These are phyloP conservation scores for Elgonia sp. DNA, from an alignment of 2,888 invertebrate species.

Conservation along the genomic window DNA sequence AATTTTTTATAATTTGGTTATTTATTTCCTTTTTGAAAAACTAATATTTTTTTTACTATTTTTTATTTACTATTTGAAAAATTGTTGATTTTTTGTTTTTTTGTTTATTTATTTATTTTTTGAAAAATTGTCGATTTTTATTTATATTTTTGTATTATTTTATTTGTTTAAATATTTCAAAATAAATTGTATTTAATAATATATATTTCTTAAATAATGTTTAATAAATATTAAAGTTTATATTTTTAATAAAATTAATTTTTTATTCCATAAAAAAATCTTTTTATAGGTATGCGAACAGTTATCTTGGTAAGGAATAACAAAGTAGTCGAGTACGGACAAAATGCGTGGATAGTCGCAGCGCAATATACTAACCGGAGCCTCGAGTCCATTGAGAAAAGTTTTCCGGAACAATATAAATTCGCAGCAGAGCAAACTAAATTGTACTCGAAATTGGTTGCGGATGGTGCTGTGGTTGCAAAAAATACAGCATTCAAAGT, in stretches of 20 bases:
- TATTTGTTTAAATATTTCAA: too few species aligned
- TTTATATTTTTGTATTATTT: too few species aligned
- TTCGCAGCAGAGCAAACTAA: slow-evolving; percentile 88
- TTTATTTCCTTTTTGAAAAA: too few species aligned
- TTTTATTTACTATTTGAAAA: too few species aligned
- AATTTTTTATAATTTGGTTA: too few species aligned
- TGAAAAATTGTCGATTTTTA: too few species aligned
- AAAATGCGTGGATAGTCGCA: slow-evolving; percentile 89
- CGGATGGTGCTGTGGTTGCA: slow-evolving; percentile 88
- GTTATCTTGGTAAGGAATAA: slow-evolving; percentile 90
- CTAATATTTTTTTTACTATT: too few species aligned
- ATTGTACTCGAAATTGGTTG: slow-evolving; percentile 89
- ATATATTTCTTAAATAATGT: too few species aligned
- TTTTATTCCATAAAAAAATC: neutral
- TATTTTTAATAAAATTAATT: neutral
- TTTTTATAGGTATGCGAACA: slow-evolving; percentile 89
- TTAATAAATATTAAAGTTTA: too few species aligned
- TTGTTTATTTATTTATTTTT: too few species aligned
- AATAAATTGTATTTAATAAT: too few species aligned
- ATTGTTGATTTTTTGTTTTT: too few species aligned
- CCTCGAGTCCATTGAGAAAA: slow-evolving; percentile 90
- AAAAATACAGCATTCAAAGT: slow-evolving; percentile 88
- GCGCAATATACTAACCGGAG: slow-evolving; percentile 89
- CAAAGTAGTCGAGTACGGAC: slow-evolving; percentile 90
- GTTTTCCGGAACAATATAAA: slow-evolving; percentile 90